Percentiles rank a stretch among this genome's conserved stretches.
phyloP scores from a whole-genome alignment of 2,888 invertebrate species.

The Hesperia comma region DNA sequence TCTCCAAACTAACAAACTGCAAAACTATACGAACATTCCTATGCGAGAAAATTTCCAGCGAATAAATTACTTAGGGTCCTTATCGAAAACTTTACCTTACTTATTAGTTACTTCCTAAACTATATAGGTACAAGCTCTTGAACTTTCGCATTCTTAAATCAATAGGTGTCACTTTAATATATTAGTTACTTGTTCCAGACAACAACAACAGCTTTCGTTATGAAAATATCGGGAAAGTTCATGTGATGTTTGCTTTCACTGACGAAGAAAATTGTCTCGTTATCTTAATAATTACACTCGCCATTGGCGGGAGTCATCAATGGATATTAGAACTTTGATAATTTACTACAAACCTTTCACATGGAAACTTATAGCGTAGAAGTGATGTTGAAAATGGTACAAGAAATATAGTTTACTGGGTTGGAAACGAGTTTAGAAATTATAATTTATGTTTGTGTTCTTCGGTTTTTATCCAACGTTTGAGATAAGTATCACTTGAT shows the following conservation, averaged over 20 bases:
- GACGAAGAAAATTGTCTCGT: constrained; percentile 51
- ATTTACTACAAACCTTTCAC: constrained; percentile 36
- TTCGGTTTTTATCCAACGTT: background rate
- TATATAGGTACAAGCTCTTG: too few relatives aligned
- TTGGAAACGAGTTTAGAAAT: constrained; percentile 33
- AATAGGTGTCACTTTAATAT: background rate
- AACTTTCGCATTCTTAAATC: background rate
- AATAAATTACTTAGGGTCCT: background rate
- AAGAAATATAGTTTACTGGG: constrained; percentile 36
- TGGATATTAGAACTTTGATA: constrained; percentile 35
- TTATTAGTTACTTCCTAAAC: too few relatives aligned
- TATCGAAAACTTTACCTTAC: background rate
- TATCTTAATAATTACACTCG: constrained; percentile 49
- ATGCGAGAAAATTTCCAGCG: background rate
- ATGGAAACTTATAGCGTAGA: constrained; percentile 26
- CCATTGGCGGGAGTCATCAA: constrained; percentile 40
- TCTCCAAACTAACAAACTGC: too few relatives aligned
- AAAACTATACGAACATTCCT: too few relatives aligned
- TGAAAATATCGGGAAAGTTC: constrained; percentile 46
- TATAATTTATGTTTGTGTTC: constrained; percentile 21
- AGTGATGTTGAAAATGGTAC: constrained; percentile 16
- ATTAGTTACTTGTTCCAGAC: background rate
- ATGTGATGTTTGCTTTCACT: constrained; percentile 51
- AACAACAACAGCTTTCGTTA: constrained; percentile 26
- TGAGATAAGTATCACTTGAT: background rate